These are phyloP conservation scores for Urocitellus parryii DNA, from an alignment of 2,113 vertebrate genomes.

Conservation along the genomic window DNA sequence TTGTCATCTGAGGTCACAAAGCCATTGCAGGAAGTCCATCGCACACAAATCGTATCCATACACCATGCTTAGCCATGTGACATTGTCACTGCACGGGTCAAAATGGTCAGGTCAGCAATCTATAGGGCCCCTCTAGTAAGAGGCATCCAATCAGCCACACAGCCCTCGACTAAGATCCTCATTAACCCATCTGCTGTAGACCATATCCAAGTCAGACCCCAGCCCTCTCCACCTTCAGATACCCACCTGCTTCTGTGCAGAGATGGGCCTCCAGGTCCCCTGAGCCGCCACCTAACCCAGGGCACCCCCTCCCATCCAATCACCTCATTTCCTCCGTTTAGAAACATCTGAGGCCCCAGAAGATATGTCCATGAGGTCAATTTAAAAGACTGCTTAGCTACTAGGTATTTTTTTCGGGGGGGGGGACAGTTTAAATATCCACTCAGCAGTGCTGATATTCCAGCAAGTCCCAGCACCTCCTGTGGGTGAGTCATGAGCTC, in stretches of 20 bases:
- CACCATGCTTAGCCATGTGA: neutral
- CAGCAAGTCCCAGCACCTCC: rapidly evolving
- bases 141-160: neutral
- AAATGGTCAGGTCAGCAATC: neutral
- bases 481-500: neutral
- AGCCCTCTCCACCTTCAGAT: neutral
- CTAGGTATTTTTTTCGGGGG: too few relatives aligned
- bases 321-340: neutral
- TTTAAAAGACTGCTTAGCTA: neutral
- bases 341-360: neutral
- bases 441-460: neutral
- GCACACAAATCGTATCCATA: neutral
- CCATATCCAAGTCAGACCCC: rapidly evolving
- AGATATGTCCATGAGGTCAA: neutral
- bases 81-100: rapidly evolving
- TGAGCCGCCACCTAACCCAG: neutral
- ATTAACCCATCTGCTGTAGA: rapidly evolving
- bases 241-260: neutral
- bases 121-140: rapidly evolving
- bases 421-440: neutral
- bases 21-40: neutral
- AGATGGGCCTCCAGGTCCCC: neutral
- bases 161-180: neutral
- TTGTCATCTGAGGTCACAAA: too few relatives aligned
- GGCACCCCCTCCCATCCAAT: too few relatives aligned